Evolutionary conservation across 2,113 vertebrate species (phyloP), one percentile per base, ranked within the genome.

Genomic region (Alaudala cheleensis): DNA sequence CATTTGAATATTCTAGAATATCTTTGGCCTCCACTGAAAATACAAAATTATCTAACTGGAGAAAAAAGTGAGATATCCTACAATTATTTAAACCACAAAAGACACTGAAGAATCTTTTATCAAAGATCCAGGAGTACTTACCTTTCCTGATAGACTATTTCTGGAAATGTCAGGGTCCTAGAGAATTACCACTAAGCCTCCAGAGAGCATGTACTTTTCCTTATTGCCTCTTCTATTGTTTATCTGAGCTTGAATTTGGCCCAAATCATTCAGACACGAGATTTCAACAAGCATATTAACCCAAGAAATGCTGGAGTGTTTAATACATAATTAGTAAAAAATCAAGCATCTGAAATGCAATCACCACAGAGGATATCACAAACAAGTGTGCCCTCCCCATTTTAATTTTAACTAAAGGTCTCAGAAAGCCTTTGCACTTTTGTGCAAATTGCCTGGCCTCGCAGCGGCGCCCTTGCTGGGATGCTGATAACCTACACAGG

Each of bases 401-500:
- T 84, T 56, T 66, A 85, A 84, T 95, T 90, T 86, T 66, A 54
- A 73, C n/a, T 70, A 61, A 94, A 73, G 73, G 29, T 57, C 90
- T 95, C 81, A 88, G 87, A 92, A 87, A 78, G 62, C 89, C 74
- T 42, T 94, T 51, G 56, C 40, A 49, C 87, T 90, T 95, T 24
- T 58, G 84, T 82, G 66, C 86, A 96, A 93, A 93, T 91, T 81
- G 81, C 91, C 72, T 70, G 71, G 53, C 79, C 78, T 93, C 61
- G 50, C 11, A 1, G 74, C 62, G 73, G 93, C 45, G 64, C 88
- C 81, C 92, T 96, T 54, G 7, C 84, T 93, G 93, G 79, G 91
- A 87, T 84, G 78, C 91, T 92, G 87, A 95, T 94, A 96, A 91
- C 77, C 78, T 84, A 56, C 50, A 12, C 94, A 62, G 93, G 45